Evolutionary conservation across 1,140 invertebrate genomes (phyloP).

Genomic region (Drosophila equinoxialis): DNA sequence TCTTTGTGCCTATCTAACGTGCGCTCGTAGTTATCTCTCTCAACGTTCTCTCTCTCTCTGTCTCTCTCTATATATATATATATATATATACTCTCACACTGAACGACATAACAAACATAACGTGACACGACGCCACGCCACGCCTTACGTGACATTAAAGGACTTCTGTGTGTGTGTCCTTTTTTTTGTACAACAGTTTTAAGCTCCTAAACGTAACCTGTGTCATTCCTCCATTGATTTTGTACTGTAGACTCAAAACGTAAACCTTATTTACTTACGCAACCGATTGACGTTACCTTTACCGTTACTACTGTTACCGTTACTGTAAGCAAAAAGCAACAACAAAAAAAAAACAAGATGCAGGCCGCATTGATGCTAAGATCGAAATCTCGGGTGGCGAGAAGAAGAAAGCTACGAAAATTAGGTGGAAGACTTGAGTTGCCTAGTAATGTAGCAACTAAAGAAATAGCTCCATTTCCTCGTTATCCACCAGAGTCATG

Average conservation of each 20-base stretch:
- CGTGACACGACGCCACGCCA: conserved; percentile 35
- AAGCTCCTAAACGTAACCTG: conserved; percentile 81
- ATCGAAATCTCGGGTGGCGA: conserved; percentile 91
- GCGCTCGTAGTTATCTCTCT: conserved; percentile 49
- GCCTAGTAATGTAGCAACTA: conserved; percentile 92
- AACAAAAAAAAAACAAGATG: conserved; percentile 88
- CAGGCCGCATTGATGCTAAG: conserved; percentile 95
- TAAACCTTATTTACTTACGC: conserved; percentile 16
- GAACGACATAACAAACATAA: conserved; percentile 39
- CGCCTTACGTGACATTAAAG: conserved; percentile 59
- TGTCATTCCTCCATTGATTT: conserved; percentile 73
- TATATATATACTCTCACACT: conserved; percentile 31
- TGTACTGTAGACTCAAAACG: conserved; percentile 42
- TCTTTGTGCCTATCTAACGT: conserved; percentile 76
- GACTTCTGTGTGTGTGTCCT: conserved; percentile 4
- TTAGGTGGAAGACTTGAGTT: conserved; percentile 89
- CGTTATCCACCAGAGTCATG: conserved; percentile 91
- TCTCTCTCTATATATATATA: conserved; percentile 13
- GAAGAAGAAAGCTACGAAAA: conserved; percentile 89
- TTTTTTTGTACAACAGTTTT: conserved; percentile 30
- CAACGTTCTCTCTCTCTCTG: conserved; percentile 54
- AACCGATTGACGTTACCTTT: conserved; percentile 34
- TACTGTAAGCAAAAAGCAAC: conserved; percentile 65
- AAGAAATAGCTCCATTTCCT: conserved; percentile 92
- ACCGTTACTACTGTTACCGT: conserved; percentile 38